A percentile compares a stretch with the other conserved stretches of the same genome.
phyloP scores from a whole-genome alignment of 2,888 invertebrate species.

The Liposcelis brunnea region DNA sequence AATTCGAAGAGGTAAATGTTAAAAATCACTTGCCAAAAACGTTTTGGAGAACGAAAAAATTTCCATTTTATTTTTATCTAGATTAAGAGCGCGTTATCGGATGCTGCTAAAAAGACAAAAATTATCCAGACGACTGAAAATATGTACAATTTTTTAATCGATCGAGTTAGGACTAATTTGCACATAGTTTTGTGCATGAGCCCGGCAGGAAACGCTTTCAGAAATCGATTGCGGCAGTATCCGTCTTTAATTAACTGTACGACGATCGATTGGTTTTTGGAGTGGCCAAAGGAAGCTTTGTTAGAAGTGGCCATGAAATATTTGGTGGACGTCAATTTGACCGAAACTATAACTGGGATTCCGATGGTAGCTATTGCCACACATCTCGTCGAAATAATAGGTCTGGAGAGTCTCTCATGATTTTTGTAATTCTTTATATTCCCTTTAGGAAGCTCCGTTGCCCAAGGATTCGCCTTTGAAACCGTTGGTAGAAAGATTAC shows the following conservation, averaged over 20 bases:
- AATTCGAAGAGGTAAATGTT: constrained; percentile 59
- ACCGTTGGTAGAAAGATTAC: constrained; percentile 29
- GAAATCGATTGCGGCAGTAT: constrained; percentile 69
- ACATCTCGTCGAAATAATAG: too few relatives aligned
- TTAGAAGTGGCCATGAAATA: constrained; percentile 79
- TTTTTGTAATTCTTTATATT: constrained; percentile 6
- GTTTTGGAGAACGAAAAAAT: too few relatives aligned
- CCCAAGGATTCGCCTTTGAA: too few relatives aligned
- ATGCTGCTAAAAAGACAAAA: constrained; percentile 36
- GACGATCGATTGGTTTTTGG: constrained; percentile 78
- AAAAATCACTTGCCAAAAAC: too few relatives aligned
- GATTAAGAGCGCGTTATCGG: constrained; percentile 42
- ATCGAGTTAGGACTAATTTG: constrained; percentile 54
- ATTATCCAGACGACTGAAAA: constrained; percentile 45
- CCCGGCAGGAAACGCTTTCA: constrained; percentile 70
- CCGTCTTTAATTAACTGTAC: constrained; percentile 75
- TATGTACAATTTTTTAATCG: constrained; percentile 58
- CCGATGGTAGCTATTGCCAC: constrained; percentile 35
- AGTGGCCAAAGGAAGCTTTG: constrained; percentile 76
- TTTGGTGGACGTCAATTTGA: constrained; percentile 50
- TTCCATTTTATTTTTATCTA: constrained; percentile 21
- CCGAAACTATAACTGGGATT: constrained; percentile 47
- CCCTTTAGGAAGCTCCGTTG: neutral
- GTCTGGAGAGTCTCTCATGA: neutral
- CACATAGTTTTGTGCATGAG: constrained; percentile 77